phyloP scores from a whole-genome alignment of 1,140 invertebrate genomes.

The Pantala flavescens region DNA sequence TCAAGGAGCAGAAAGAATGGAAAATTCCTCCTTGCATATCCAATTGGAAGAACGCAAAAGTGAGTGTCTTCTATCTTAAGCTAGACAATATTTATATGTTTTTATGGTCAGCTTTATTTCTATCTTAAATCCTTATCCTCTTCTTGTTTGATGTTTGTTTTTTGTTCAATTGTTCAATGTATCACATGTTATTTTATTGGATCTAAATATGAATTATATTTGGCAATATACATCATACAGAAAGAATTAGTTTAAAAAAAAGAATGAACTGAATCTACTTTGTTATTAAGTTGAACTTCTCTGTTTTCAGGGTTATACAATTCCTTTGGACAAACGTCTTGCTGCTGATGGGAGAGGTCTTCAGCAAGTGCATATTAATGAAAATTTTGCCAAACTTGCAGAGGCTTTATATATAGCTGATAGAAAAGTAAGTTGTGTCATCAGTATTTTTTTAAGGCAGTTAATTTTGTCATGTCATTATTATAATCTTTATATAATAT shows the following conservation, averaged over 20 bases:
- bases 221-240: no score
- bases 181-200: no score
- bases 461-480: slow-evolving; percentile 12
- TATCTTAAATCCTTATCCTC: no score
- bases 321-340: slow-evolving; percentile 94
- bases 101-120: no score
- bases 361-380: slow-evolving; percentile 95
- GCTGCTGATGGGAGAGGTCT: slow-evolving; percentile 95
- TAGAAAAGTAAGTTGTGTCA: slow-evolving; percentile 52
- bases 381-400: slow-evolving; percentile 97
- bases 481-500: slow-evolving; percentile 12
- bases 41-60: slow-evolving; percentile 99
- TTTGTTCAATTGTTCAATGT: no score
- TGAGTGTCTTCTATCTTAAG: slow-evolving; percentile 27
- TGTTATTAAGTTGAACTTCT: no score
- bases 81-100: no score
- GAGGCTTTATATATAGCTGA: slow-evolving; percentile 97
- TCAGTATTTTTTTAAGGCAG: slow-evolving; percentile 9
- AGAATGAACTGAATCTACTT: no score
- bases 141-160: no score
- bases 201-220: no score
- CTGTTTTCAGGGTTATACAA: slow-evolving; percentile 73
- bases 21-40: slow-evolving; percentile 99
- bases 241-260: no score
- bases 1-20: slow-evolving; percentile 99